Evolutionary conservation across 2,797 vertebrate species (phyloP), one percentile per base, ranked within the genome.

Genomic region (Pterois miles): DNA sequence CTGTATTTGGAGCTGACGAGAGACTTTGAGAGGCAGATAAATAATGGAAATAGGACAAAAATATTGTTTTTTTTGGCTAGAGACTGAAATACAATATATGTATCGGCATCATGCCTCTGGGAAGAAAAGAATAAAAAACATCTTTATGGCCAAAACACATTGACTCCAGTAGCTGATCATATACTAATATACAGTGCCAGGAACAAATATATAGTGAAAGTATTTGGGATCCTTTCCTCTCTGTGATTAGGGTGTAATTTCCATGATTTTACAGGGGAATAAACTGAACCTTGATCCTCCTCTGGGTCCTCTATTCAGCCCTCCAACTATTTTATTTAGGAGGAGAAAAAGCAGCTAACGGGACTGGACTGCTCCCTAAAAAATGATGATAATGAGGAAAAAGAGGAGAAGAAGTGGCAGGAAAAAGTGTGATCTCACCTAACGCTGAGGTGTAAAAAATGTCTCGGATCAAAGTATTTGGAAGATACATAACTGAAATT

Each of bases 361-460:
- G 20, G 11, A 57, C 27, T 2, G 16, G 22, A 36, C 23, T 16
- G 9, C 16, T 38, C 16, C 4, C 1, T 29, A 46, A 34, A 69
- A 80, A 18, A 53, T 46, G 3, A 60, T 10, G 23, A 65, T 54
- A 48, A 70, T 29, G 20, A 73, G 8, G 40, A 62, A 29, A 20
- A 65, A 46, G 14, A 59, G 27, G 6, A 52, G 5, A 59, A 54
- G 14, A 50, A 22, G 40, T 29, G 68, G 31, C 25, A 74, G 25
- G 59, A 48, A 56, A 77, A 13, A 31, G 14, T 48, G 63, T 71
- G 71, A 78, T 54, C 23, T 71, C 57, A 78, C 16, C 18, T 23
- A 27, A 52, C 1, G 4, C n/a, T 9, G 64, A 53, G 25, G 29
- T 53, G 29, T 48, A 9, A 48, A 25, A 48, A 54, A 74, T n/a